Conservation (phyloP, 2,113 vertebrate species). For the Rhinolophus ferrumequinum region DNA sequence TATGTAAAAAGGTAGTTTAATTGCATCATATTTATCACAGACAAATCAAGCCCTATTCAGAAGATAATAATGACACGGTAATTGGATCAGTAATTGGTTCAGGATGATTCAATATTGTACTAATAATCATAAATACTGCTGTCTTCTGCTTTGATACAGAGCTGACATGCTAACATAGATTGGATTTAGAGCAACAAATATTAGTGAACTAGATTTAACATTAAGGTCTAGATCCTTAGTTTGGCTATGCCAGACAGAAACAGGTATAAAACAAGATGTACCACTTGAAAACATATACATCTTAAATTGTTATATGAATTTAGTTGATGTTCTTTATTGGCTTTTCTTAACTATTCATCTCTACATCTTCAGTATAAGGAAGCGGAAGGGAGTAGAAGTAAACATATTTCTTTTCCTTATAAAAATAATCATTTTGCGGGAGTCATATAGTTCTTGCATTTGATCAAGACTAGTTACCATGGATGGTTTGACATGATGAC, state of each 20-base stretch:
- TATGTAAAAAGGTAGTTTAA: conserved; percentile 92
- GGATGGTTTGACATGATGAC: conserved; percentile 71
- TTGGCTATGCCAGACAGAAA: conserved; percentile 71
- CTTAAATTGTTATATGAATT: conserved; percentile 18
- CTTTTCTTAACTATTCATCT: conserved; percentile 10
- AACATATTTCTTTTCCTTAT: conserved; percentile 15
- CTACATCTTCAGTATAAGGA: neutral
- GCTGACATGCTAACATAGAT: conserved; percentile 86
- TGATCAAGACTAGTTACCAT: conserved; percentile 63
- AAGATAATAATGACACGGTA: conserved; percentile 91
- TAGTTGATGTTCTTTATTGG: neutral
- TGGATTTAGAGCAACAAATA: conserved; percentile 86
- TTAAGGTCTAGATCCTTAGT: conserved; percentile 73
- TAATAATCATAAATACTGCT: conserved; percentile 91
- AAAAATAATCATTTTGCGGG: conserved; percentile 4
- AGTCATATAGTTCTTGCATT: conserved; percentile 60
- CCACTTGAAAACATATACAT: conserved; percentile 38
- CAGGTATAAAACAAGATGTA: conserved; percentile 63
- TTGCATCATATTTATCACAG: conserved; percentile 91
- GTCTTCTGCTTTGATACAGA: conserved; percentile 87
- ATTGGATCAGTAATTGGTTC: conserved; percentile 92
- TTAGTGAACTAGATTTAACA: conserved; percentile 83
- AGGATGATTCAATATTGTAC: conserved; percentile 91
- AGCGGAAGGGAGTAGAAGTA: neutral
- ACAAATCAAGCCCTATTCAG: conserved; percentile 91